A percentile compares a stretch with the other conserved stretches of the same genome.
phyloP scores from a whole-genome alignment of 1,140 invertebrate species.

The Anastatus disparis region DNA sequence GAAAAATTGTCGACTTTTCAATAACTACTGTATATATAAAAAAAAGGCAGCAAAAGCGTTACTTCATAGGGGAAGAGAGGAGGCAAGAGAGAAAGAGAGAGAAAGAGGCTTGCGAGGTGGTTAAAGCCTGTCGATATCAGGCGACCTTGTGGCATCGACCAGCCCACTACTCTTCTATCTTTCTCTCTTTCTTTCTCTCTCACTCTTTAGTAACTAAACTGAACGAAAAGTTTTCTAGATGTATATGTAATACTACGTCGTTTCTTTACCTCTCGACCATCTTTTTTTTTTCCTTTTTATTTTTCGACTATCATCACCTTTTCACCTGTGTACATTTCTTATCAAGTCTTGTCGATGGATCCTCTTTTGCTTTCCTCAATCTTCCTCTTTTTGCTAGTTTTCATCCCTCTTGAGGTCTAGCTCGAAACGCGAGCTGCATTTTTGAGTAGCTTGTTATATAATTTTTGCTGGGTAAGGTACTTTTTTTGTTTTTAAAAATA shows the following conservation, averaged over 20 bases:
- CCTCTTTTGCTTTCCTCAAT: slow-evolving; percentile 3
- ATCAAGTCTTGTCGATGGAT: no score
- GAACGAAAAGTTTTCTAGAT: no score
- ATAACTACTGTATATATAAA: no score
- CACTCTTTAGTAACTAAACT: background rate
- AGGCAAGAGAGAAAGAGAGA: no score
- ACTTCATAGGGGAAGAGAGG: no score
- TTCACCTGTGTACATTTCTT: slow-evolving; percentile 1
- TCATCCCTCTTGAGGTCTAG: background rate
- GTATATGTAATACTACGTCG: background rate
- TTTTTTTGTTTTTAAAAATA: no score
- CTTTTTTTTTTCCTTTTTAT: background rate
- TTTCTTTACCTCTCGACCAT: background rate
- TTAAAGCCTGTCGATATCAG: slow-evolving; percentile 46
- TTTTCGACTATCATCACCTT: slow-evolving; percentile 15
- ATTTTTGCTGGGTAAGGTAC: no score
- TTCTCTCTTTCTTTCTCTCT: background rate
- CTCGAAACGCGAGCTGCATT: background rate
- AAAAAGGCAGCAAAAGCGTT: no score
- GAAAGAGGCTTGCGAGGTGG: no score
- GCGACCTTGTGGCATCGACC: slow-evolving; percentile 53
- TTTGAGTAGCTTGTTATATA: no score
- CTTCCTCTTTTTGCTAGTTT: slow-evolving; percentile 2
- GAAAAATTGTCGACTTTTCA: no score
- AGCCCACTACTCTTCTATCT: slow-evolving; percentile 34